These are phyloP conservation scores for Mionectes macconnelli DNA, from an alignment of 2,113 vertebrate genomes.

Conservation along the genomic window DNA sequence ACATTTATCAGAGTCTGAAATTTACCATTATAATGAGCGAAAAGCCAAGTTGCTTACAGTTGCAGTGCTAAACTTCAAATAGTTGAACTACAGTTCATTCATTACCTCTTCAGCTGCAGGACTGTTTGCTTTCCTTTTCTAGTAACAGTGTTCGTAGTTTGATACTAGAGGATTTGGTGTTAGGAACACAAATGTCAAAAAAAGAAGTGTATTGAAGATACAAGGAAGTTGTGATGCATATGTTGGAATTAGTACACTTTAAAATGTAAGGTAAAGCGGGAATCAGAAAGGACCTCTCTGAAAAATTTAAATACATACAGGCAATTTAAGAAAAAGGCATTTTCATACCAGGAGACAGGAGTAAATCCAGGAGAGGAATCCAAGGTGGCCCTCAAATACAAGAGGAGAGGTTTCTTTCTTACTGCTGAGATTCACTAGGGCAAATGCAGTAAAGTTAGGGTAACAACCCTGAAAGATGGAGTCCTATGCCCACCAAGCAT, in stretches of 20 bases:
- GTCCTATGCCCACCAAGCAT: background rate
- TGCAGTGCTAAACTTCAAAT: background rate
- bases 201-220: background rate
- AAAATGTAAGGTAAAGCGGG: background rate
- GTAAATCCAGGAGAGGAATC: background rate
- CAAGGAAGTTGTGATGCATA: background rate
- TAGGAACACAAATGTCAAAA: background rate
- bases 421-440: background rate
- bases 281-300: background rate
- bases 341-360: background rate
- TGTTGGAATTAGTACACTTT: background rate
- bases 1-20: background rate
- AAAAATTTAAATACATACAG: background rate
- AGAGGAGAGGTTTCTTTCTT: background rate
- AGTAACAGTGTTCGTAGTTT: background rate
- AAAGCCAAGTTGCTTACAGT: background rate
- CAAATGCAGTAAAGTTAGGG: background rate
- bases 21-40: background rate
- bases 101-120: background rate
- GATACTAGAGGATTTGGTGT: background rate
- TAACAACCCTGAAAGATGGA: background rate
- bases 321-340: background rate
- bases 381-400: background rate
- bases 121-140: background rate
- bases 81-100: background rate